phyloP scores from a whole-genome alignment of 2,888 invertebrate genomes.

The Parascotia fuliginaria region DNA sequence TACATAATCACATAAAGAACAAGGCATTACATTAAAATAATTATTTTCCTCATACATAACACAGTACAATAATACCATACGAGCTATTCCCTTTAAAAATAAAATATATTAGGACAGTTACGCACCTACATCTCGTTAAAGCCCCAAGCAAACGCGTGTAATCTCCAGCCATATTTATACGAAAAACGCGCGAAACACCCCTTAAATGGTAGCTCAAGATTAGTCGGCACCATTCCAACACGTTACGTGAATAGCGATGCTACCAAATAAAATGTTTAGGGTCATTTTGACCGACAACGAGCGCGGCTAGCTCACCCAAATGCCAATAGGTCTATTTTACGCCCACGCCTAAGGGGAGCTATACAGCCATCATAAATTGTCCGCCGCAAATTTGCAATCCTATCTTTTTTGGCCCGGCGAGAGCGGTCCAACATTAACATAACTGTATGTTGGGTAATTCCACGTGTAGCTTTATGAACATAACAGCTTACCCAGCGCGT shows the following conservation, averaged over 20 bases:
- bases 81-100: conserved; percentile 22
- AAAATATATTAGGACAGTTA: conserved; percentile 32
- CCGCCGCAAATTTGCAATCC: conserved; percentile 85
- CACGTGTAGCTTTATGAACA: conserved; percentile 73
- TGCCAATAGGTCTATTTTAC: conserved; percentile 81
- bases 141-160: conserved; percentile 58
- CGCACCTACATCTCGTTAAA: conserved; percentile 41
- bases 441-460: conserved; percentile 78
- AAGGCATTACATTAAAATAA: conserved; percentile 1
- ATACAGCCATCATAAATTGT: conserved; percentile 82
- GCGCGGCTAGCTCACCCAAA: conserved; percentile 77
- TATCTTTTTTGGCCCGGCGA: conserved; percentile 79
- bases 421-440: conserved; percentile 80
- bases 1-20: conserved; percentile 10
- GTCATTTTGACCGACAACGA: conserved; percentile 82
- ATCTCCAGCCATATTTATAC: conserved; percentile 71
- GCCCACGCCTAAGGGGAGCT: conserved; percentile 71
- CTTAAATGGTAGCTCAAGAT: conserved; percentile 79
- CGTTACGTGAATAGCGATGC: conserved; percentile 79
- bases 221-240: conserved; percentile 74
- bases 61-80: conserved; percentile 4
- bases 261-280: conserved; percentile 85
- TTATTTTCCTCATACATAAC: background rate
- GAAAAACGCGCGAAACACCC: conserved; percentile 75
- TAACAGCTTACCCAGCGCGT: conserved; percentile 53